These are phyloP conservation scores for Emmelina monodactyla DNA, from an alignment of 2,888 invertebrate genomes.

Conservation along the genomic window DNA sequence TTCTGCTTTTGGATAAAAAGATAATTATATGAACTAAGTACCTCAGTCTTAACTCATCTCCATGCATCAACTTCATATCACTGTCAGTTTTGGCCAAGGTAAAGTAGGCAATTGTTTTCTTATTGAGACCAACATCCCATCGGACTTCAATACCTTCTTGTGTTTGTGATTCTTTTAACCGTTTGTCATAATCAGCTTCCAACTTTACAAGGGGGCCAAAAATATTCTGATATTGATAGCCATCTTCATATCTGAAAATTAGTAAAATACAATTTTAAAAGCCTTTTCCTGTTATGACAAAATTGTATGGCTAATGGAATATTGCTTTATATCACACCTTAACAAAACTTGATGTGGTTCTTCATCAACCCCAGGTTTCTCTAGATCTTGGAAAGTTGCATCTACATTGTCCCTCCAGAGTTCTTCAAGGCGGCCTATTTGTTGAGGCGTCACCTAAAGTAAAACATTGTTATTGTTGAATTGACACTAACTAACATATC, in stretches of 20 bases:
- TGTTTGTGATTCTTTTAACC: conserved; percentile 96
- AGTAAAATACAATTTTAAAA: conserved; percentile 14
- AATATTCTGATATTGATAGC: conserved; percentile 98
- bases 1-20: not conserved
- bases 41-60: conserved; percentile 93
- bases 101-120: conserved; percentile 97
- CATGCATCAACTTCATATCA: conserved; percentile 99
- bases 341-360: conserved; percentile 90
- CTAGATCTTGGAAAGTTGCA: conserved; percentile 97
- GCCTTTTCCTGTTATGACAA: no score
- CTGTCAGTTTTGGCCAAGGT: conserved; percentile 97
- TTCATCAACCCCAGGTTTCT: conserved; percentile 97
- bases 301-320: no score
- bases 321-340: conserved; percentile 25
- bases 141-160: conserved; percentile 98
- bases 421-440: conserved; percentile 97
- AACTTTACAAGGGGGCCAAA: conserved; percentile 96
- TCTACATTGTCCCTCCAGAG: conserved; percentile 99
- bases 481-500: no score
- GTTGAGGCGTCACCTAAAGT: conserved; percentile 85
- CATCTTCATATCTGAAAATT: conserved; percentile 87
- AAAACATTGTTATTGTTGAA: not conserved
- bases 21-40: conserved; percentile 16
- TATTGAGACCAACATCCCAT: conserved; percentile 98
- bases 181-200: conserved; percentile 98